Conservation (phyloP, 2,888 invertebrate genomes). For the Rhagophthalmus giganteus region DNA sequence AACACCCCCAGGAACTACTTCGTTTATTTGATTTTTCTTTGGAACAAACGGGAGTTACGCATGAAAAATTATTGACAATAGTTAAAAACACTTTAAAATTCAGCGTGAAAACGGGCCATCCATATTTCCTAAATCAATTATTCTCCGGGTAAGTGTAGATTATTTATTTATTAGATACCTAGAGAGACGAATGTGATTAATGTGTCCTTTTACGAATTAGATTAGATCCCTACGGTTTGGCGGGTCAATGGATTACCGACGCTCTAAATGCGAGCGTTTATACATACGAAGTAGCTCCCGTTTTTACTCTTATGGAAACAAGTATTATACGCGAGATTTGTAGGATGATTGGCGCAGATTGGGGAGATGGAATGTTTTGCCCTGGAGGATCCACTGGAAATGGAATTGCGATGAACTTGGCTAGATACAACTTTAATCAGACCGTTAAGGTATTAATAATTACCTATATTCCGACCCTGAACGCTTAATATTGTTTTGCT, state of each 20-base stretch:
- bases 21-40: conserved; percentile 54
- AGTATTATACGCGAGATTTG: conserved; percentile 56
- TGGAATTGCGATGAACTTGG: conserved; percentile 60
- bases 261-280: conserved; percentile 59
- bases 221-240: conserved; percentile 59
- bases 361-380: conserved; percentile 60
- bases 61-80: conserved; percentile 54
- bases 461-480: too few species aligned
- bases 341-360: conserved; percentile 55
- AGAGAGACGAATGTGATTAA: too few species aligned
- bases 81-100: conserved; percentile 58
- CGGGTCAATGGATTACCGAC: conserved; percentile 59
- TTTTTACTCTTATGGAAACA: conserved; percentile 60
- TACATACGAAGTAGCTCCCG: conserved; percentile 63
- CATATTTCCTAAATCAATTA: conserved; percentile 61
- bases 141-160: conserved; percentile 57
- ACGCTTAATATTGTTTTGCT: too few species aligned
- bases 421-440: conserved; percentile 57
- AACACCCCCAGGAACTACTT: conserved; percentile 56
- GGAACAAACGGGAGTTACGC: conserved; percentile 49
- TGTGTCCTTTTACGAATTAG: too few species aligned
- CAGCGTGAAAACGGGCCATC: conserved; percentile 63
- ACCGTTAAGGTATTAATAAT: conserved; percentile 55
- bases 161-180: too few species aligned
- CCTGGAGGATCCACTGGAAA: conserved; percentile 64